A percentile compares a stretch with the other conserved stretches of the same genome.
Conservation (phyloP, 2,888 invertebrate species). For the Cephus sareptanus region DNA sequence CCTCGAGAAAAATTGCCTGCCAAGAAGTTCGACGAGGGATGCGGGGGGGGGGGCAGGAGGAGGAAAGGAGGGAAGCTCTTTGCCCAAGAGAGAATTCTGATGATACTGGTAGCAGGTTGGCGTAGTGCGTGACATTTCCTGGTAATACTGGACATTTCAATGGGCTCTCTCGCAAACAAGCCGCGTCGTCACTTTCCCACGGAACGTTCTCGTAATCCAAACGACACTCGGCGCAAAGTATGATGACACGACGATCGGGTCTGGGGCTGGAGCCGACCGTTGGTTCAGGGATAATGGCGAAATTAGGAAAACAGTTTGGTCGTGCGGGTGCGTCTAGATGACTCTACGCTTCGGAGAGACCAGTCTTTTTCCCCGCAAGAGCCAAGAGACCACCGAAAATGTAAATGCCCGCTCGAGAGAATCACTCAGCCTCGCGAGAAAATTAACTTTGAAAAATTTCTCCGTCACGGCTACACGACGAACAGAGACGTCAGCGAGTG, state of each 20-base stretch:
- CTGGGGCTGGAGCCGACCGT: neutral
- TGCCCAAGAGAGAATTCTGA: neutral
- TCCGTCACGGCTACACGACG: constrained; percentile 16
- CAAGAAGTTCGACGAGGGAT: neutral
- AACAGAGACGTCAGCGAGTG: constrained; percentile 16
- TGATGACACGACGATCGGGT: neutral
- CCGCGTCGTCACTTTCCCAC: neutral
- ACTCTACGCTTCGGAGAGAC: neutral
- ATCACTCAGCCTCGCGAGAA: constrained; percentile 35
- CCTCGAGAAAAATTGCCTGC: neutral
- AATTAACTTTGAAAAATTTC: constrained; percentile 47
- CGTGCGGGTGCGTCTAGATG: neutral
- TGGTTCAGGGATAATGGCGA: neutral
- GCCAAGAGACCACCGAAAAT: constrained; percentile 31
- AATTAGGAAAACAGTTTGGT: neutral
- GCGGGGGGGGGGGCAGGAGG: rapidly evolving
- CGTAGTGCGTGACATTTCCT: neutral
- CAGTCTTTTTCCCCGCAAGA: neutral
- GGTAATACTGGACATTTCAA: neutral
- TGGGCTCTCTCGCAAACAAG: neutral
- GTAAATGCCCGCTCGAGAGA: constrained; percentile 38
- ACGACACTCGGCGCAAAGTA: neutral
- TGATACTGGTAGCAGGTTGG: neutral
- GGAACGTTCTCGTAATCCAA: neutral
- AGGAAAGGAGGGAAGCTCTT: neutral